A percentile compares a stretch with the other conserved stretches of the same genome.
phyloP scores from a whole-genome alignment of 37 sponge, comb jelly and placozoan species.

The Agelas oroides region DNA sequence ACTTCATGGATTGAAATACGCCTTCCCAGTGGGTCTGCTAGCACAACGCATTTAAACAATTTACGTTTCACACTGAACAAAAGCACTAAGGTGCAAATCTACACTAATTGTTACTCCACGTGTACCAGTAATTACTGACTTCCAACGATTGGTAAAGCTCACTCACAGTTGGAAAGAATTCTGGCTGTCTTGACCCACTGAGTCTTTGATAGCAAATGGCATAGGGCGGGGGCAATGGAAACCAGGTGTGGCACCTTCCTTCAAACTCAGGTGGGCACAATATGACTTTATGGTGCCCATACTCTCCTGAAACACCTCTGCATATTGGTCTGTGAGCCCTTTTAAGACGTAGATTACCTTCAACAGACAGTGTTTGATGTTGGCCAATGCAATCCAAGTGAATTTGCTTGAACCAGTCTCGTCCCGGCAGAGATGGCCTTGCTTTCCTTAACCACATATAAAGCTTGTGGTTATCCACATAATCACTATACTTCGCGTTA shows the following conservation, averaged over 20 bases:
- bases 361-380: slow-evolving; percentile 5
- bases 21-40: too few species aligned
- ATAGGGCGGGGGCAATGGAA: slow-evolving; percentile 22
- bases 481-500: background rate
- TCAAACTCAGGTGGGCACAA: slow-evolving; percentile 16
- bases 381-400: slow-evolving; percentile 30
- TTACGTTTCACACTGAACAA: too few species aligned
- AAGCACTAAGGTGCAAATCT: too few species aligned
- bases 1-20: too few species aligned
- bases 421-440: background rate
- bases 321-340: slow-evolving; percentile 1
- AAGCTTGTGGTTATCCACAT: background rate
- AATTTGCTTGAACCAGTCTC: slow-evolving; percentile 38
- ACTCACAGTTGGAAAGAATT: slow-evolving; percentile 41
- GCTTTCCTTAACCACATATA: slow-evolving; percentile 1
- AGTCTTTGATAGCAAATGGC: slow-evolving; percentile 28
- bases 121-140: too few species aligned
- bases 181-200: slow-evolving; percentile 25
- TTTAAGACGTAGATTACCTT: background rate
- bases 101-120: too few species aligned
- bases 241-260: slow-evolving; percentile 10
- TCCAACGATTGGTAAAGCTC: slow-evolving; percentile 69
- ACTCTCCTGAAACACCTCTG: slow-evolving; percentile 3
- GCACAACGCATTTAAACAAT: too few species aligned
- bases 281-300: slow-evolving; percentile 18